Percentiles rank a stretch among this genome's conserved stretches.
phyloP scores from a whole-genome alignment of 2,888 invertebrate species.

The Pocota personata region DNA sequence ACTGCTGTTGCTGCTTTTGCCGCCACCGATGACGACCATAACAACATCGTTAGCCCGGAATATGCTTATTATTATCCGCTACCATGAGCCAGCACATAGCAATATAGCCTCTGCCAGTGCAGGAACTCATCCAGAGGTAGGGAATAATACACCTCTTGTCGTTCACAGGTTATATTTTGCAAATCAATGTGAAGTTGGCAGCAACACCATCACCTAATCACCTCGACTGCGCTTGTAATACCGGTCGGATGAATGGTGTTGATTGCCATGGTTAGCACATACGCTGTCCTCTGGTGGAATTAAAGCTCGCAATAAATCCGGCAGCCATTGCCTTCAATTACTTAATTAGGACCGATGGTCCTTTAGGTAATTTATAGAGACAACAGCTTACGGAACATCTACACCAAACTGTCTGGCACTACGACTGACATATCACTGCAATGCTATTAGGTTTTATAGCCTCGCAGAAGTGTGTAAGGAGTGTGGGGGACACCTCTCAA shows the following conservation, averaged over 20 bases:
- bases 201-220: constrained; percentile 53
- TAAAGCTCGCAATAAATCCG: constrained; percentile 76
- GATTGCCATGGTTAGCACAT: constrained; percentile 33
- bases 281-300: constrained; percentile 27
- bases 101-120: not conserved
- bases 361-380: constrained; percentile 77
- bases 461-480: constrained; percentile 1
- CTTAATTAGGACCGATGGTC: constrained; percentile 80
- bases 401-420: constrained; percentile 46
- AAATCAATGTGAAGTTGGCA: constrained; percentile 62
- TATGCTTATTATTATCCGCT: constrained; percentile 58
- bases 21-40: constrained; percentile 38
- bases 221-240: constrained; percentile 23
- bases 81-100: constrained; percentile 18
- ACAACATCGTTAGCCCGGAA: constrained; percentile 51
- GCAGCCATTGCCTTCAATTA: constrained; percentile 79
- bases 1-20: not conserved
- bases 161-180: constrained; percentile 37
- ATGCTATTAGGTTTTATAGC: constrained; percentile 60
- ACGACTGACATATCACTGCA: constrained; percentile 43
- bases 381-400: constrained; percentile 42
- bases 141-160: constrained; percentile 12
- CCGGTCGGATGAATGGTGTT: not conserved
- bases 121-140: constrained; percentile 7
- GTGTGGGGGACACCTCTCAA: constrained; percentile 4